These are phyloP conservation scores for Mystacornis crossleyi DNA, from an alignment of 2,113 vertebrate species.

Conservation along the genomic window DNA sequence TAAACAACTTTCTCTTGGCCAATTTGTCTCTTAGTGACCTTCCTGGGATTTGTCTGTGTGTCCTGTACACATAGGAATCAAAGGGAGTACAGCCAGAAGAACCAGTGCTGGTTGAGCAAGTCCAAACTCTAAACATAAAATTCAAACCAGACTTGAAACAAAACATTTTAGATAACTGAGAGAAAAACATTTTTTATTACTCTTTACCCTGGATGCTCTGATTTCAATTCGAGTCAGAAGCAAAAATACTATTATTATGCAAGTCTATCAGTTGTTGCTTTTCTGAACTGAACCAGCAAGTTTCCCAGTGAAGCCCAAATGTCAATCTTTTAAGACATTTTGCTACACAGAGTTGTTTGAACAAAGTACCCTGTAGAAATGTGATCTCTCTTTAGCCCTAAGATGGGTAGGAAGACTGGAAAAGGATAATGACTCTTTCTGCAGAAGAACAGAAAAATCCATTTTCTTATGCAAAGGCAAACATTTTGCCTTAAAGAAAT, in stretches of 20 bases:
- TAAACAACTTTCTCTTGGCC: background rate
- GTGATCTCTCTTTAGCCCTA: background rate
- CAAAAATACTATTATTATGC: background rate
- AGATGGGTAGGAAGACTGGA: background rate
- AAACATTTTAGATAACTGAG: background rate
- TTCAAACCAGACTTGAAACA: background rate
- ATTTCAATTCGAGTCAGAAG: background rate
- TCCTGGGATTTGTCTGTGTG: background rate
- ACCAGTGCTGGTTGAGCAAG: background rate
- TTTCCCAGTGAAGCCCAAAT: background rate
- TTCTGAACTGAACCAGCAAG: background rate
- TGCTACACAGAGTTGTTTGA: background rate
- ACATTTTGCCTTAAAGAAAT: background rate
- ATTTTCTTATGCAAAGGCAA: background rate
- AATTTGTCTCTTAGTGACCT: background rate
- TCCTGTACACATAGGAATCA: background rate
- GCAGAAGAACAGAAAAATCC: background rate
- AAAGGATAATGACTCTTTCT: background rate
- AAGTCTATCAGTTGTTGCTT: background rate
- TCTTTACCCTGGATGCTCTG: background rate
- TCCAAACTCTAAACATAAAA: background rate
- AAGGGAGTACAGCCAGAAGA: background rate
- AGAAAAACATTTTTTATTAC: background rate
- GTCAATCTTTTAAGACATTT: background rate
- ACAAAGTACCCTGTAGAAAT: background rate